Base-by-base conservation (phyloP, 1,140 invertebrate species). In the Cotesia chilonis region DNA sequence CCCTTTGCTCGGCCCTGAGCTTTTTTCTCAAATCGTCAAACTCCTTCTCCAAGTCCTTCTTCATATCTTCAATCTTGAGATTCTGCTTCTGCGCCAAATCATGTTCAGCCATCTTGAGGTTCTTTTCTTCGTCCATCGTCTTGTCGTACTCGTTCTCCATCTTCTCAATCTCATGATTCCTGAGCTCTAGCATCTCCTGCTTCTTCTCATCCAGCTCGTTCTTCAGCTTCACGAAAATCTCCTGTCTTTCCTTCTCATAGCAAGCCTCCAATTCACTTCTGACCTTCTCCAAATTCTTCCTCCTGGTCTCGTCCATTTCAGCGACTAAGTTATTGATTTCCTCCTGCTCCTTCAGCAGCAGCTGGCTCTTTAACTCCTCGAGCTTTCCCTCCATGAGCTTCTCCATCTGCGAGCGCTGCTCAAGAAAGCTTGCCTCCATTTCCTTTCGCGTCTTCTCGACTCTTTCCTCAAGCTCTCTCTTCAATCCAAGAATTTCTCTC, bases 311-410 rank as follows among this genome's bases (percentile, higher is more conserved):
- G 20, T 87, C 80, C 80, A 90, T 83, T 70, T 87, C 81, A 4
- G 78, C 73, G 3, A 88, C 80, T n/a, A 89, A 68, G 12, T 73
- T 80, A 47, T 83, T 71, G 2, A 89, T 81, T n/a, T 88, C 85
- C 0, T 74, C 74, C 9, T 84, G 79, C 55, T 87, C 85, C 73
- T 83, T 82, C 7, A 80, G 77, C 3, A 81, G 76, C 79, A 86
- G 80, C 60, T 89, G 87, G 64, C 88, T 88, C n/a, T 20, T n/a
- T 74, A 91, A 88, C 47, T 86, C 84, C 3, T 78, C 74, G 3
- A 85, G 83, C 51, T 89, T 89, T 41, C 87, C 84, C 35, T 88
- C 82, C 4, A 90, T 47, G 36, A 86, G 76, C 3, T 80, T 78
- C 73, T 84, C 87, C 54, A 83, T 89, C 75, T 75, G 83, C 4